phyloP scores from a whole-genome alignment of 1,140 invertebrate genomes.

The Scaptomyza pallida region DNA sequence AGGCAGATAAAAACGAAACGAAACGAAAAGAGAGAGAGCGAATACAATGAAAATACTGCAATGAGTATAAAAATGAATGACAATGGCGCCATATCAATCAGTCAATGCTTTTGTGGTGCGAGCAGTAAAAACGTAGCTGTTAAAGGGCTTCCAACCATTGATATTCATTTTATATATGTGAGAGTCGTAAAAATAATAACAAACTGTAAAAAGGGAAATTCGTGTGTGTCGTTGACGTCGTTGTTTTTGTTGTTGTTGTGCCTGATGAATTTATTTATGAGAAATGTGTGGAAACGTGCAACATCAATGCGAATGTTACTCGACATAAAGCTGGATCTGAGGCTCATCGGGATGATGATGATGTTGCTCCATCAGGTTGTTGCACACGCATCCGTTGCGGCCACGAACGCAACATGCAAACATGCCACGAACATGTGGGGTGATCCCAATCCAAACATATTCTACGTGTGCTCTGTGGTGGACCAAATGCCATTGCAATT shows the following conservation, averaged over 20 bases:
- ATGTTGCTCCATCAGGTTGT: slow-evolving; percentile 9
- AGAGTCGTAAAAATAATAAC: slow-evolving; percentile 44
- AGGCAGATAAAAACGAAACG: slow-evolving; percentile 43
- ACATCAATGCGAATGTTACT: not conserved
- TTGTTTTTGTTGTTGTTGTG: slow-evolving; percentile 1
- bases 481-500: slow-evolving; percentile 63
- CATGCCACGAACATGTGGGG: slow-evolving; percentile 78
- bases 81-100: slow-evolving; percentile 68
- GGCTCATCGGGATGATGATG: slow-evolving; percentile 20
- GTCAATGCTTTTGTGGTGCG: slow-evolving; percentile 63
- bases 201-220: slow-evolving; percentile 20
- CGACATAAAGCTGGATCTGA: not conserved
- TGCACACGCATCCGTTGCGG: slow-evolving; percentile 34
- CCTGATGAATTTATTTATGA: slow-evolving; percentile 79
- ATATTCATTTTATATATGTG: slow-evolving; percentile 21
- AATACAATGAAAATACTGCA: slow-evolving; percentile 9
- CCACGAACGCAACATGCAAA: slow-evolving; percentile 72
- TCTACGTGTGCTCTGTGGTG: slow-evolving; percentile 67
- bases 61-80: slow-evolving; percentile 72
- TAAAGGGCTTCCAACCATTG: no score
- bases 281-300: slow-evolving; percentile 60
- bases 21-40: not conserved
- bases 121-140: slow-evolving; percentile 9
- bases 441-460: slow-evolving; percentile 81
- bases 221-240: slow-evolving; percentile 22